Evolutionary conservation across 2,888 invertebrate species (phyloP).

Genomic region (Priocnemis perturbator): DNA sequence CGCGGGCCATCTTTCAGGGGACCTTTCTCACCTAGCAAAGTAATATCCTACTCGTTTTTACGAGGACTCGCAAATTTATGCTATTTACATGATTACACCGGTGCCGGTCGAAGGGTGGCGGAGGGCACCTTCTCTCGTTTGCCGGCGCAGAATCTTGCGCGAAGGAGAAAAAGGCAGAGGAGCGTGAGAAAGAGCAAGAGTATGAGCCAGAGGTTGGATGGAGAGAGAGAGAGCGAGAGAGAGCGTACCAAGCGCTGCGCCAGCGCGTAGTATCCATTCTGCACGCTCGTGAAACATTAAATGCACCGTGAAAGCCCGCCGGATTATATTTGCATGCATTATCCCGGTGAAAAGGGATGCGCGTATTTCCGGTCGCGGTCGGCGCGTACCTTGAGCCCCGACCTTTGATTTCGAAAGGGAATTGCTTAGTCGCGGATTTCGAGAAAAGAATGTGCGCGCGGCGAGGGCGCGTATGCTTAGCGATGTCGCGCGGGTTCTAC

Average conservation of each 20-base stretch:
- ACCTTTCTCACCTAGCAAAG: no score
- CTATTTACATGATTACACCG: conserved; percentile 8
- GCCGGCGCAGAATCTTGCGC: not conserved
- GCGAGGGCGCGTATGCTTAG: no score
- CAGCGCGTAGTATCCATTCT: conserved; percentile 45
- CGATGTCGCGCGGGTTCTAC: no score
- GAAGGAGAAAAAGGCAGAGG: not conserved
- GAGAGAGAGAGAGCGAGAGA: not conserved
- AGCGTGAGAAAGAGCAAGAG: not conserved
- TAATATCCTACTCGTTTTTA: no score
- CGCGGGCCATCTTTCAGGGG: no score
- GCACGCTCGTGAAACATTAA: conserved; percentile 58
- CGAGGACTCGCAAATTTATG: not conserved
- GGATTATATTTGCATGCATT: conserved; percentile 61
- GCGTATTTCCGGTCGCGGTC: conserved; percentile 41
- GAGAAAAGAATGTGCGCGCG: not conserved
- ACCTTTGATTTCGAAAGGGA: conserved; percentile 12
- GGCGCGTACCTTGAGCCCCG: conserved; percentile 35
- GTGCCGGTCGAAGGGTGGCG: not conserved
- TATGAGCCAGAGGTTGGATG: not conserved
- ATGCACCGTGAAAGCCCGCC: conserved; percentile 57
- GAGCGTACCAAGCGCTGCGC: conserved; percentile 12
- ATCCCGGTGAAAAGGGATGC: conserved; percentile 40
- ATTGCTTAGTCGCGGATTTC: conserved; percentile 2
- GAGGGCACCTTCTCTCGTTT: no score